Conservation (phyloP, 2,888 invertebrate genomes). For the Agriopis aurantiaria region DNA sequence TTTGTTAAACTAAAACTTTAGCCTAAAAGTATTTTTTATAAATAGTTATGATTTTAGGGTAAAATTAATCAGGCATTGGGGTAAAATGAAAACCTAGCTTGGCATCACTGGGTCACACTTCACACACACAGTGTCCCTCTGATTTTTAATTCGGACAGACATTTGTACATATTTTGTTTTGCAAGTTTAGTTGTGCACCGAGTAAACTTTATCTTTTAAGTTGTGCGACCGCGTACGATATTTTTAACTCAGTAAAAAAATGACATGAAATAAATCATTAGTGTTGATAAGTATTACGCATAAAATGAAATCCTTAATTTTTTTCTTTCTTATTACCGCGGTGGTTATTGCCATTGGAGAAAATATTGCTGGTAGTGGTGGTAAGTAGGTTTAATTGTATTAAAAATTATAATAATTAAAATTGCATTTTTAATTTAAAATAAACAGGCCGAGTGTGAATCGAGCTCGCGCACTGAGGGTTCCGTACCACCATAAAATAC, state of each 20-base stretch:
- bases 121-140: conserved; percentile 6
- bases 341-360: neutral
- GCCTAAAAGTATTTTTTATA: no score
- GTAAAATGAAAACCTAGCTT: no score
- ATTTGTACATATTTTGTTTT: neutral
- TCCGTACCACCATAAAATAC: no score
- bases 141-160: neutral
- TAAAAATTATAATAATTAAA: neutral
- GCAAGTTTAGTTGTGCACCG: neutral
- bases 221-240: neutral
- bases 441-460: no score
- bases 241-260: neutral
- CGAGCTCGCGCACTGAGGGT: no score
- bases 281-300: neutral
- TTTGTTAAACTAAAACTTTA: no score
- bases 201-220: neutral
- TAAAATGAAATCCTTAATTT: neutral
- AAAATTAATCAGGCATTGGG: no score
- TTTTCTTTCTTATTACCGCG: neutral
- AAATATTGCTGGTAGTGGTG: neutral
- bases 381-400: neutral
- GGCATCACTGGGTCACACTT: neutral
- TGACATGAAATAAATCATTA: neutral
- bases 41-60: no score
- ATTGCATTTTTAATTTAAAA: neutral